phyloP scores from a whole-genome alignment of 2,888 invertebrate genomes.

The Elegia similella region DNA sequence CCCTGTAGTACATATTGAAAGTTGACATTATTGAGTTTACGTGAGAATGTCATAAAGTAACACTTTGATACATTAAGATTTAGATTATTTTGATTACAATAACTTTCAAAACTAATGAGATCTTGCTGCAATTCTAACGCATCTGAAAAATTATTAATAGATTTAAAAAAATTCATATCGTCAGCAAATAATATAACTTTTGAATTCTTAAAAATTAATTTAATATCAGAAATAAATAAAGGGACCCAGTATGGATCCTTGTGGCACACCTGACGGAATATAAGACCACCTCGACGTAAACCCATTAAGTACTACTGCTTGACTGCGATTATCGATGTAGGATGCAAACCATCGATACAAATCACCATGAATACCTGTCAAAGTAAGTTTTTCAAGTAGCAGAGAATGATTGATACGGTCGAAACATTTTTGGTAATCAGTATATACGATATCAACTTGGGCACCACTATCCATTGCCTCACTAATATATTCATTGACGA shows the following conservation, averaged over 20 bases:
- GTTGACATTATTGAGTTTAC: not conserved
- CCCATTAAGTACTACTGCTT: no score
- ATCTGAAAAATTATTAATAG: not conserved
- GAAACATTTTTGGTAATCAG: slow-evolving; percentile 16
- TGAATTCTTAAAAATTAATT: no score
- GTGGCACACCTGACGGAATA: no score
- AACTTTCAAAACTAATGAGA: slow-evolving; percentile 2
- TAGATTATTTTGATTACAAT: slow-evolving; percentile 7
- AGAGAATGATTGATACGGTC: slow-evolving; percentile 16
- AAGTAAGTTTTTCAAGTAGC: slow-evolving; percentile 6
- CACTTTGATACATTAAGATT: slow-evolving; percentile 5
- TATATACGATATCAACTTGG: slow-evolving; percentile 9
- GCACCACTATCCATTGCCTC: not conserved
- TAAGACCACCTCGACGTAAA: no score
- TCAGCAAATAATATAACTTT: no score
- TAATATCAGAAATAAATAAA: no score
- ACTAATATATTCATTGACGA: slow-evolving; percentile 3
- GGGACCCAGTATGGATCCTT: no score
- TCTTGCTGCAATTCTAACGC: slow-evolving; percentile 7
- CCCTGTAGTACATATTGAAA: not conserved
- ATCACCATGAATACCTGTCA: slow-evolving; percentile 8
- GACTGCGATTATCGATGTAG: no score
- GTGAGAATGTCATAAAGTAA: not conserved
- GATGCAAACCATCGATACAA: slow-evolving; percentile 16
- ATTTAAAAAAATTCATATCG: slow-evolving; percentile 11